Conservation (phyloP, 2,888 invertebrate species). For the Salticus scenicus region DNA sequence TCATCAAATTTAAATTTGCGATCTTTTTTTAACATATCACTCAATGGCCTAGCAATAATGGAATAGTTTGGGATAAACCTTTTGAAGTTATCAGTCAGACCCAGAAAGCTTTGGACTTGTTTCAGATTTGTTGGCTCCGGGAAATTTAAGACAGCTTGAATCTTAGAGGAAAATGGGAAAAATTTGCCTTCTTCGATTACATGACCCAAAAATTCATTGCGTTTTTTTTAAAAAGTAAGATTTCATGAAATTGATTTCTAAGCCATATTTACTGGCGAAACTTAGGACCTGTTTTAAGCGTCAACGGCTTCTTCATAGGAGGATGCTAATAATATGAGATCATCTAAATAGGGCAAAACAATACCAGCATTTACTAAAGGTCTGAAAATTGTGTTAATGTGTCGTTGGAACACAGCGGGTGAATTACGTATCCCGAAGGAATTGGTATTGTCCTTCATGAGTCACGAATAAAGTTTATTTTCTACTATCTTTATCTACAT, state of each 20-base stretch:
- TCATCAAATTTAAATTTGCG: not conserved
- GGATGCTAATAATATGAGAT: not conserved
- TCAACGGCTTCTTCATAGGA: not conserved
- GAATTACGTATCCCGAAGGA: no score
- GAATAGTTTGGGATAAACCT: not conserved
- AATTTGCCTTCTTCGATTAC: not conserved
- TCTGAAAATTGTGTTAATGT: constrained; percentile 15
- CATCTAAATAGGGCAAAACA: constrained; percentile 31
- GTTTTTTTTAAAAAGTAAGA: no score
- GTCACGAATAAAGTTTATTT: not conserved
- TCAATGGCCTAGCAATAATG: not conserved
- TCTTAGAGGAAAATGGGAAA: not conserved
- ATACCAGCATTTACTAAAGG: constrained; percentile 9
- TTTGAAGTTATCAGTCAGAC: not conserved
- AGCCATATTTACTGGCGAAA: not conserved
- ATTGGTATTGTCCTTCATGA: not conserved
- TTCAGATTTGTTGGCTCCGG: not conserved
- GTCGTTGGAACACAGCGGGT: constrained; percentile 23
- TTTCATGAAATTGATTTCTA: no score
- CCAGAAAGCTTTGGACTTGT: not conserved
- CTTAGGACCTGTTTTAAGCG: constrained; percentile 1
- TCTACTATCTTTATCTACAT: not conserved
- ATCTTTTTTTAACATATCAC: not conserved
- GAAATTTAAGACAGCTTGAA: not conserved
- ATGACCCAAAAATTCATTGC: not conserved